Base-by-base conservation (phyloP, 2,113 vertebrate species). In the Pelecanoides urinatrix region DNA sequence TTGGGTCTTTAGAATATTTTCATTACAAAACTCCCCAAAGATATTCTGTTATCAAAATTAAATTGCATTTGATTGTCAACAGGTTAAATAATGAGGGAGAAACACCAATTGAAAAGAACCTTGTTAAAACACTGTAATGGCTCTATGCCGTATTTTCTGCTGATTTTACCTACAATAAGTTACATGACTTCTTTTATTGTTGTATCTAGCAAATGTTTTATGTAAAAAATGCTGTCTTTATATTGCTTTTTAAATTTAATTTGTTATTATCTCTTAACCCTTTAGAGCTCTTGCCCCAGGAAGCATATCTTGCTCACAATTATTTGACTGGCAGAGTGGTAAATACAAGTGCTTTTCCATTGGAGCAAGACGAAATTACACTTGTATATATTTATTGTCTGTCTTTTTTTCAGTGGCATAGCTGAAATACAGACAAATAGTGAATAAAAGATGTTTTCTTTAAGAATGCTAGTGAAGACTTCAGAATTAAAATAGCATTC, bases 401-500 rank as follows among this genome's bases (percentile, higher is more conserved):
- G 10, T 86, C 76, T 89, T 82, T 59, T 68, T 70, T 62, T 72
- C 65, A 58, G n/a, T 61, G n/a, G 21, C 32, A 36, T 21, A 73
- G 61, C 67, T 95, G 74, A 93, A 94, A 95, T 77, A 83, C 59
- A 85, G 73, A 71, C 30, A 92, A 63, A 93, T 77, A 68, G 62
- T 83, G 92, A 96, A 72, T 70, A 94, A 58, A 95, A 86, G 53
- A 23, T 68, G 16, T 59, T 87, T 91, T 72, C 66, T 70, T 19
- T 44, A 65, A 90, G 74, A 88, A 76, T 44, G 80, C 30, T 45
- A 59, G 66, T 72, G 78, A 96, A 86, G 91, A 91, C 84, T 96
- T 96, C 86, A 92, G 86, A 93, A 66, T 97, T 89, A 96, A 96
- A 95, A 94, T 96, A 97, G 78, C 79, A 86, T 92, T 92, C 93